These are phyloP conservation scores for Drosophila nannoptera DNA, from an alignment of 1,140 invertebrate species.

Conservation along the genomic window DNA sequence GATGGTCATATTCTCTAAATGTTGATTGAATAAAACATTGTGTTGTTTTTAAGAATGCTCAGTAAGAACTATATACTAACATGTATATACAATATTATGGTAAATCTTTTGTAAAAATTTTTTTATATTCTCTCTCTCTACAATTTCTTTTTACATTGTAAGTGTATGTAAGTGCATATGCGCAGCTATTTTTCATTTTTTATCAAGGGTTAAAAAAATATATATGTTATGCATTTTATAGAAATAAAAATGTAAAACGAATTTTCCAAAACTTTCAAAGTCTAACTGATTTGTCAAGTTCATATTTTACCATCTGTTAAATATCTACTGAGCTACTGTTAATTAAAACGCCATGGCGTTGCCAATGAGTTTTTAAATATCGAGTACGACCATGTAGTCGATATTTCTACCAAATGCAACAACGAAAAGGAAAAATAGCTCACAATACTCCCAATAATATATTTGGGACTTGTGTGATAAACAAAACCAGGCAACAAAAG, in stretches of 20 bases:
- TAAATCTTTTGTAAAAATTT: conserved; percentile 62
- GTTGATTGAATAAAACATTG: conserved; percentile 40
- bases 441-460: conserved; percentile 52
- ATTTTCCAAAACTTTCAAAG: conserved; percentile 18
- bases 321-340: background rate
- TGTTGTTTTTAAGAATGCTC: conserved; percentile 69
- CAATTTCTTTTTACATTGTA: conserved; percentile 40
- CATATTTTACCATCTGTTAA: background rate
- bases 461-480: conserved; percentile 60
- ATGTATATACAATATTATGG: conserved; percentile 14
- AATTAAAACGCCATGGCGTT: background rate
- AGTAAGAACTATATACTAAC: conserved; percentile 39
- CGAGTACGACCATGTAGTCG: conserved; percentile 5
- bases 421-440: conserved; percentile 46
- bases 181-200: conserved; percentile 48
- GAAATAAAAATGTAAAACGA: conserved; percentile 68
- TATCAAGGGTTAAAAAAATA: conserved; percentile 59
- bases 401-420: conserved; percentile 31
- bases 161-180: conserved; percentile 45
- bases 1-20: conserved; percentile 34
- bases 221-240: conserved; percentile 74
- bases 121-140: conserved; percentile 54
- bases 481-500: conserved; percentile 41
- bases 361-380: conserved; percentile 4
- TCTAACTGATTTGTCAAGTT: background rate